phyloP scores from a whole-genome alignment of 2,113 vertebrate species.

The Progne subis region DNA sequence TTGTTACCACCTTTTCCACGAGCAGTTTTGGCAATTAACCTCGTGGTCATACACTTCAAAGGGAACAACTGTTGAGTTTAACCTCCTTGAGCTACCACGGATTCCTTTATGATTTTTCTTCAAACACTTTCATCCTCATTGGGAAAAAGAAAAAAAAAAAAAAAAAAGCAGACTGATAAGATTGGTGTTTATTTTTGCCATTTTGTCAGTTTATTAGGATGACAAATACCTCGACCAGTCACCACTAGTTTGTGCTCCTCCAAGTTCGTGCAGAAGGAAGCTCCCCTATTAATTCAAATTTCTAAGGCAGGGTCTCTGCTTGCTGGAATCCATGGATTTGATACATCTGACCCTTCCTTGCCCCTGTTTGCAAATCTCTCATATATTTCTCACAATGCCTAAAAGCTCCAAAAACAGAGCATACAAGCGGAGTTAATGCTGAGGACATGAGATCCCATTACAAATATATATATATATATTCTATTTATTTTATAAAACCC shows the following conservation, averaged over 20 bases:
- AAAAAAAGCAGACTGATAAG: slow-evolving; percentile 71
- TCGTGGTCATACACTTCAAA: slow-evolving; percentile 91
- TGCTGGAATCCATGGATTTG: slow-evolving; percentile 57
- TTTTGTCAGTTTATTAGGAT: slow-evolving; percentile 75
- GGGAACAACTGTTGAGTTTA: slow-evolving; percentile 87
- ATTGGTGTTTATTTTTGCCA: slow-evolving; percentile 70
- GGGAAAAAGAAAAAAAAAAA: too few relatives aligned
- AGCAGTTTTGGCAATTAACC: slow-evolving; percentile 94
- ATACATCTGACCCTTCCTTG: slow-evolving; percentile 68
- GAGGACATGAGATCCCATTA: slow-evolving; percentile 35
- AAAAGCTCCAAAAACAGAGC: slow-evolving; percentile 69
- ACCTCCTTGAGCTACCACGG: slow-evolving; percentile 84
- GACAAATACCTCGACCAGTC: slow-evolving; percentile 28
- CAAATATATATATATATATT: background rate
- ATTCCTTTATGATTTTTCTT: slow-evolving; percentile 85
- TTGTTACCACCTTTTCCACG: slow-evolving; percentile 99
- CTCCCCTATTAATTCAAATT: slow-evolving; percentile 42
- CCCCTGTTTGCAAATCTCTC: slow-evolving; percentile 74
- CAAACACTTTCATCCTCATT: slow-evolving; percentile 85
- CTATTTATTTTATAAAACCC: slow-evolving; percentile 24
- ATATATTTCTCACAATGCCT: slow-evolving; percentile 60
- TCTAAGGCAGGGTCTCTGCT: slow-evolving; percentile 33
- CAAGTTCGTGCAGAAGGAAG: background rate
- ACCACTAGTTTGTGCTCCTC: background rate
- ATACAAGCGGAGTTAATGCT: slow-evolving; percentile 54